Base-by-base conservation (phyloP, 2,797 vertebrate species). In the Huso huso region DNA sequence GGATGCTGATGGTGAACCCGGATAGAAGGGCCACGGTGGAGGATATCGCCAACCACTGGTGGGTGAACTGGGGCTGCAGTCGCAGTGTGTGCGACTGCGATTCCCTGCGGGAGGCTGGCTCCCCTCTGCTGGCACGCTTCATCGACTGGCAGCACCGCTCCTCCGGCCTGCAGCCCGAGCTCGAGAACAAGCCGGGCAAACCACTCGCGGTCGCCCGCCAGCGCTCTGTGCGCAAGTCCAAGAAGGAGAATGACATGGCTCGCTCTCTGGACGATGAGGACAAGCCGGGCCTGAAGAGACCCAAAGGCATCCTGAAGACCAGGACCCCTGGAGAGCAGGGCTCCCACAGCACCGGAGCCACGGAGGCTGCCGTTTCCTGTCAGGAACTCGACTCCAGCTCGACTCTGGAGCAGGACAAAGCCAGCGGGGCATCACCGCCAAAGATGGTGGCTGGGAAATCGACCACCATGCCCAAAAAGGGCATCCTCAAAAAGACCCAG, bases 51-150 rank as follows among this genome's bases (percentile, higher is more conserved):
- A 97, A 97, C 76, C 97, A 99, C 82, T 99, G 97, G 96, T 99
- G 97, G 97, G 97, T 99, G 57, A 99, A 99, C 85, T 99, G 97
- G 97, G 95, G 97, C 78, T 99, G 96, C 84, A 97, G 95, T 79
- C 95, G 87, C 84, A 97, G 94, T 8, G 95, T 97, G 73, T 99
- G 97, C 60, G 94, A 98, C 90, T 99, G 97, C 11, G 93, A 98
- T 67, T 81, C 89, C 73, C 90, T 93, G 71, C 90, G 75, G 0
- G 93, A 93, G 66, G 90, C 91, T 0, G 93, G 95, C 79, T 97
- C 95, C 11, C 96, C 96, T 0, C 87, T 99, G 85, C 82, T 98
- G 80, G 94, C 95, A 64, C 93, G 94, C 64, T 94, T 98, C 76
- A 95, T 99, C 51, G 95, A 97, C 78, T 98, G 97, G 97, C 97